A percentile compares a stretch with the other conserved stretches of the same genome.
Evolutionary conservation across 2,797 vertebrate species (phyloP).

Genomic region (Darevskia mixta): DNA sequence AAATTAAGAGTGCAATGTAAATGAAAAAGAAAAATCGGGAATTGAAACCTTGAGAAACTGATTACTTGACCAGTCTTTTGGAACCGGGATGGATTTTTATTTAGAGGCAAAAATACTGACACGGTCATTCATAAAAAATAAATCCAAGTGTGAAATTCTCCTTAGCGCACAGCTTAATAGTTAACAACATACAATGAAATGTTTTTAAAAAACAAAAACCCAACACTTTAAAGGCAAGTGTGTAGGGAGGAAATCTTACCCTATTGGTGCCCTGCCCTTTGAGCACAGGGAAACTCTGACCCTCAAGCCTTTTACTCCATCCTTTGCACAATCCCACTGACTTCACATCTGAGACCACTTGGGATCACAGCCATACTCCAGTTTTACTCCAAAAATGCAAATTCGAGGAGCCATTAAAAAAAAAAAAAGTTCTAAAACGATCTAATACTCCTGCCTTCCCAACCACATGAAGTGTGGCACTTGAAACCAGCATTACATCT

Average conservation of each 20-base stretch:
- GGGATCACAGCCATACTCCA: neutral
- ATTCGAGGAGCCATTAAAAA: neutral
- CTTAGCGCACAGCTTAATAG: neutral
- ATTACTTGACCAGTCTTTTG: neutral
- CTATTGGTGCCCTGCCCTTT: neutral
- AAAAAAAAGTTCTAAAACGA: neutral
- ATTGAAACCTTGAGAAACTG: neutral
- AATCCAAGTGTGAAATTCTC: neutral
- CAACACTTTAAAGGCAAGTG: neutral
- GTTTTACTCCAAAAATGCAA: neutral
- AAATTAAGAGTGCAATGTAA: neutral
- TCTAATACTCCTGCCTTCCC: neutral
- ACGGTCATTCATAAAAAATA: neutral
- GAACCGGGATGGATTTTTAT: slow-evolving; percentile 4
- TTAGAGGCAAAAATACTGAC: neutral
- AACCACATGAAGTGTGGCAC: neutral
- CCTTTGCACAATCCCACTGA: neutral
- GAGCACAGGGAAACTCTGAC: neutral
- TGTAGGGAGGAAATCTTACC: neutral
- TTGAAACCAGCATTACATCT: neutral
- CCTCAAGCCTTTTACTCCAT: neutral
- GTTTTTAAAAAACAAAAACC: neutral
- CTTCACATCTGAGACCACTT: neutral
- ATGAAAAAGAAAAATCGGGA: neutral
- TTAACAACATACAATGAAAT: neutral